Conservation (phyloP, 2,113 vertebrate genomes). For the Periophthalmodon schlosseri region DNA sequence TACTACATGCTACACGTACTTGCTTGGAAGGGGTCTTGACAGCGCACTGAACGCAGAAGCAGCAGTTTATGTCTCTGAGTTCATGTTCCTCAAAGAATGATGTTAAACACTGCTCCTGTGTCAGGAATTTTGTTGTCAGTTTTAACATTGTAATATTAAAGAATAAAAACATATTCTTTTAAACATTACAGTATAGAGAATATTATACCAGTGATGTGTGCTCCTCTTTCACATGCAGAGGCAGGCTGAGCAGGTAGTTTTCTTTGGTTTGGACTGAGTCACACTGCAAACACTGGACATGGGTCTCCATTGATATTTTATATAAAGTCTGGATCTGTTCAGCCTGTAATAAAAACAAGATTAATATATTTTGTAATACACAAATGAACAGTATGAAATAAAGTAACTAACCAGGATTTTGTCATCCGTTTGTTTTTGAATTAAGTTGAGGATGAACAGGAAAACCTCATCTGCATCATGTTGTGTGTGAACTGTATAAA, state of each 20-base stretch:
- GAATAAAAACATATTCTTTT: background rate
- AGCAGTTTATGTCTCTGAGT: constrained; percentile 44
- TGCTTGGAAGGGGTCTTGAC: constrained; percentile 53
- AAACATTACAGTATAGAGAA: background rate
- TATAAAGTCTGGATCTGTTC: constrained; percentile 66
- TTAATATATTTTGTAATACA: background rate
- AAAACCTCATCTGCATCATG: constrained; percentile 79
- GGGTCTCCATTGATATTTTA: constrained; percentile 59
- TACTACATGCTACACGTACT: constrained; percentile 35
- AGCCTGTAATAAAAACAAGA: constrained; percentile 49
- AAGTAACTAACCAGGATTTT: constrained; percentile 51
- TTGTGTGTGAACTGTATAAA: constrained; percentile 52
- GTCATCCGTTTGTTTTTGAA: constrained; percentile 67
- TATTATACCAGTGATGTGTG: constrained; percentile 62
- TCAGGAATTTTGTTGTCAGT: background rate
- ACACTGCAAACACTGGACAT: constrained; percentile 61
- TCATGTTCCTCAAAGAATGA: constrained; percentile 66
- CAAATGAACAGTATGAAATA: background rate
- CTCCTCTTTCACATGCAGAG: constrained; percentile 52
- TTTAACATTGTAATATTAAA: background rate
- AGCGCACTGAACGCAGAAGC: constrained; percentile 62
- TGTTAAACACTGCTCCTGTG: constrained; percentile 64
- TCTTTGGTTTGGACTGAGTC: constrained; percentile 8
- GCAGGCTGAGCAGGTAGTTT: constrained; percentile 66
- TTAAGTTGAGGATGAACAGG: constrained; percentile 66